A percentile compares a stretch with the other conserved stretches of the same genome.
These are phyloP conservation scores for Rhamnusium bicolor DNA, from an alignment of 2,888 invertebrate species.

Conservation along the genomic window DNA sequence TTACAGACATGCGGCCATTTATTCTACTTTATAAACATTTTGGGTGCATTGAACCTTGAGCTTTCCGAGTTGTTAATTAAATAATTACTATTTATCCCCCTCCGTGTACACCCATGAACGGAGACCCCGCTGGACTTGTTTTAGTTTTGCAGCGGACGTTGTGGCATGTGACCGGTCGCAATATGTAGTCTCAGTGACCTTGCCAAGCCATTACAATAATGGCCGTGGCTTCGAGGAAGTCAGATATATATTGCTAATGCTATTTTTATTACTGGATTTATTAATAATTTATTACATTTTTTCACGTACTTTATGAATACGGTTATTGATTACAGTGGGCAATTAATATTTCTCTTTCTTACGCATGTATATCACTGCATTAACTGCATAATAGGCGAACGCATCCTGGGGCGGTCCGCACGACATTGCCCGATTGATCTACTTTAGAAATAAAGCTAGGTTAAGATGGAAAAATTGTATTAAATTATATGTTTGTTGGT, in stretches of 20 bases:
- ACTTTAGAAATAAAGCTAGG: conserved; percentile 30
- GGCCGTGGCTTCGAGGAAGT: conserved; percentile 49
- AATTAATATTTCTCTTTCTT: conserved; percentile 42
- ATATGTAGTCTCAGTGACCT: conserved; percentile 40
- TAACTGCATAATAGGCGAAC: conserved; percentile 30
- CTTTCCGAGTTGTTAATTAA: not conserved
- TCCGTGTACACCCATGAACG: conserved; percentile 24
- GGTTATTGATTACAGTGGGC: conserved; percentile 40
- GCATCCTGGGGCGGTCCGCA: conserved; percentile 15
- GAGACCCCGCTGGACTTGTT: conserved; percentile 38
- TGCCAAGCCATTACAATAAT: conserved; percentile 46
- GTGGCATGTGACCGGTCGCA: conserved; percentile 44
- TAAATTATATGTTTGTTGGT: not conserved
- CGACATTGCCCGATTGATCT: conserved; percentile 35
- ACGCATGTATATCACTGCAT: conserved; percentile 40
- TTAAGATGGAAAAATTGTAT: conserved; percentile 10
- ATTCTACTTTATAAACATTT: not conserved
- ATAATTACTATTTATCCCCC: not conserved
- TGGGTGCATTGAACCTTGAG: not conserved
- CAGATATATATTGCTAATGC: conserved; percentile 46
- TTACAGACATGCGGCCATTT: not conserved
- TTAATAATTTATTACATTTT: conserved; percentile 49
- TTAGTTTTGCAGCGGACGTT: conserved; percentile 41
- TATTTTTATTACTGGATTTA: conserved; percentile 47
- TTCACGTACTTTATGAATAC: conserved; percentile 47